phyloP scores from a whole-genome alignment of 2,113 vertebrate genomes.

The cat (Felis catus) region DNA sequence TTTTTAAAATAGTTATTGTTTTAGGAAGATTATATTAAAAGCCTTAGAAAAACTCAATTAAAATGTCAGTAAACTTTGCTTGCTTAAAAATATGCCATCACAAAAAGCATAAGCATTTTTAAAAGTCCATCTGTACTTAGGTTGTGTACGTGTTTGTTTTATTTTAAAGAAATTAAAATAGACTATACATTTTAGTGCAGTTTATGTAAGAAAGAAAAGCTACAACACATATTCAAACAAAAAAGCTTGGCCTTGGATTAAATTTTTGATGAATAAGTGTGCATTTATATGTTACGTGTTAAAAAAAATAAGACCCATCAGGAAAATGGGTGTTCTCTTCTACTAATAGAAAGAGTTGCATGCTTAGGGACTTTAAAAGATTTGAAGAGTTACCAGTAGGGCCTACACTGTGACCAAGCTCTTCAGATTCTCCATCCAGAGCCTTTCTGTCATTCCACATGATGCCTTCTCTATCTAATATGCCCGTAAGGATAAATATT shows the following conservation, averaged over 20 bases:
- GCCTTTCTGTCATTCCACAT: not conserved
- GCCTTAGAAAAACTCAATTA: not conserved
- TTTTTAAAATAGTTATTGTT: conserved; percentile 19
- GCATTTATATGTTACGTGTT: not conserved
- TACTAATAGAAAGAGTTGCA: not conserved
- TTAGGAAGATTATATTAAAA: conserved; percentile 18
- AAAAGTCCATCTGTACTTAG: not conserved
- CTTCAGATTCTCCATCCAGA: not conserved
- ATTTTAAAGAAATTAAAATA: conserved; percentile 19
- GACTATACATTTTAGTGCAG: not conserved
- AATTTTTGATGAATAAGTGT: not conserved
- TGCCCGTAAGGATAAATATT: not conserved
- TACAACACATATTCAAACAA: not conserved
- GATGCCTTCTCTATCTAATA: not conserved
- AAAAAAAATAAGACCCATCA: not conserved
- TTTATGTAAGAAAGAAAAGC: not conserved
- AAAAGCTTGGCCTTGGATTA: not conserved
- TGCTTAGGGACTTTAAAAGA: not conserved
- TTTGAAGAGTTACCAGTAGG: not conserved
- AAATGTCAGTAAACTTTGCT: not conserved
- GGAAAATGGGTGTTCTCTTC: not conserved
- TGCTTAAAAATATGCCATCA: not conserved
- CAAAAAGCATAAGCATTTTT: not conserved
- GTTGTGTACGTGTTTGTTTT: not conserved
- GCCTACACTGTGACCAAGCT: not conserved